Percentiles rank a stretch among this genome's conserved stretches.
Conservation (phyloP, 2,113 vertebrate genomes). For the Salvelinus namaycush region DNA sequence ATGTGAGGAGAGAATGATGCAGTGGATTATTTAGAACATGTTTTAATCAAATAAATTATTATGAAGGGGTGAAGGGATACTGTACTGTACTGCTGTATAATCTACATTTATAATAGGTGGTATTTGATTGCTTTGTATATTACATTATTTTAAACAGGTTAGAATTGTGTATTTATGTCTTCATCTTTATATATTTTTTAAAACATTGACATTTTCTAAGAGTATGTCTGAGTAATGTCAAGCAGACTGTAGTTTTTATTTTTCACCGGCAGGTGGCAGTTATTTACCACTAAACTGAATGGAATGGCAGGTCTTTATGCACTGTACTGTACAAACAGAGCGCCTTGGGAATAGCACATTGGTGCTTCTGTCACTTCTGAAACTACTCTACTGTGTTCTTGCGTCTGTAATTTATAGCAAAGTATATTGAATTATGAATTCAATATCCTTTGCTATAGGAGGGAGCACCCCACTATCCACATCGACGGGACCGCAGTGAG, state of each 20-base stretch:
- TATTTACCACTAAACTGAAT: slow-evolving; percentile 52
- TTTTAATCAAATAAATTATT: no score
- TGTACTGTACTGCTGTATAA: no score
- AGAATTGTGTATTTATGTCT: neutral
- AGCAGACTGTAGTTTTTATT: slow-evolving; percentile 38
- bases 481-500: no score
- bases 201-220: neutral
- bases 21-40: no score
- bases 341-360: neutral
- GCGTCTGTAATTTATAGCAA: neutral
- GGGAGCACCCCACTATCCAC: no score
- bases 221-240: neutral
- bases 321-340: slow-evolving; percentile 10
- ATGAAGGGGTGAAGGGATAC: no score
- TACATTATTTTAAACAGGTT: neutral
- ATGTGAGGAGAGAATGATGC: no score
- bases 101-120: no score
- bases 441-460: no score
- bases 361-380: neutral
- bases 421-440: no score
- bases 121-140: neutral
- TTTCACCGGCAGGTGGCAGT: slow-evolving; percentile 68
- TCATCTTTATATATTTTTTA: neutral
- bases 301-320: neutral
- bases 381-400: no score